Evolutionary conservation across 2,888 invertebrate species (phyloP).

Genomic region (Agrenia bidenticulata): DNA sequence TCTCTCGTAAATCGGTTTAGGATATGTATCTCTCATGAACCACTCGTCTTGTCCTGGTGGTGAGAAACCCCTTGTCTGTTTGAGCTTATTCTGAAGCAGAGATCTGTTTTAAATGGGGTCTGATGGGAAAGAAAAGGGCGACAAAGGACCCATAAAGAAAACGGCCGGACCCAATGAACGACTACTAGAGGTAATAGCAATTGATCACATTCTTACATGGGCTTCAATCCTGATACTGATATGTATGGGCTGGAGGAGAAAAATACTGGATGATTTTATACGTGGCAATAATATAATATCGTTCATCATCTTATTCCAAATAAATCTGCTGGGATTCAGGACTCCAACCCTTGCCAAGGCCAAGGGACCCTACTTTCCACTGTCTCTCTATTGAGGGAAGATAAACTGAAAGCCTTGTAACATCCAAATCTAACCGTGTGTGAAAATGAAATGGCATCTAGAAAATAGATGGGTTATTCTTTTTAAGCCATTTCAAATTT

Average conservation of each 20-base stretch:
- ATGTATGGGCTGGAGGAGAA: neutral
- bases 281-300: neutral
- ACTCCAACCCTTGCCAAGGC: neutral
- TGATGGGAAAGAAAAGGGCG: slow-evolving; percentile 9
- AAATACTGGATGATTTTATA: neutral
- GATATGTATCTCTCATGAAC: neutral
- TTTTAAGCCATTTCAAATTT: slow-evolving; percentile 18
- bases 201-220: slow-evolving; percentile 7
- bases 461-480: slow-evolving; percentile 11
- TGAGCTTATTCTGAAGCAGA: neutral
- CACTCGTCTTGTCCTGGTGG: slow-evolving; percentile 6
- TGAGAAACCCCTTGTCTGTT: slow-evolving; percentile 4
- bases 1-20: slow-evolving; percentile 3
- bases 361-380: neutral
- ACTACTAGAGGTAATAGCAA: neutral
- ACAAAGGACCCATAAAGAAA: slow-evolving; percentile 15
- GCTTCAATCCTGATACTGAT: neutral
- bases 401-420: slow-evolving; percentile 16
- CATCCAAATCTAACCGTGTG: slow-evolving; percentile 19
- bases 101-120: slow-evolving; percentile 17
- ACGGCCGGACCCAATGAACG: neutral
- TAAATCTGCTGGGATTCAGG: too few relatives aligned
- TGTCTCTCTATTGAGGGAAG: slow-evolving; percentile 10
- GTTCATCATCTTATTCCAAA: too few relatives aligned
- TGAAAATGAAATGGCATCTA: slow-evolving; percentile 7